phyloP scores from a whole-genome alignment of 2,113 vertebrate species.

The Myotis davidii region DNA sequence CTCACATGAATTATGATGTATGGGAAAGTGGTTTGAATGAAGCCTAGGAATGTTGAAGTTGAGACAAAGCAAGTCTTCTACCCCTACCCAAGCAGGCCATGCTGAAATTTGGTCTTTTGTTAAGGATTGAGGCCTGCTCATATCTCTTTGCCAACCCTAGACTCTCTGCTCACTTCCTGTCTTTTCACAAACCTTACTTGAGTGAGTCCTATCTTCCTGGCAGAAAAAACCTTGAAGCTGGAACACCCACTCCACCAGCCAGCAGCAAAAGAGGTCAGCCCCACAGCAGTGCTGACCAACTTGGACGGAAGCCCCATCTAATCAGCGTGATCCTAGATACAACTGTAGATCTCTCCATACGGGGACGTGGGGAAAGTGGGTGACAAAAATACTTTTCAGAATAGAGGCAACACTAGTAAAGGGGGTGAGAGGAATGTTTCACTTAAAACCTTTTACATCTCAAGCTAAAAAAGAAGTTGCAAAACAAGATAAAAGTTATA shows the following conservation, averaged over 20 bases:
- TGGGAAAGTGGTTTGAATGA: not conserved
- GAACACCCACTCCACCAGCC: constrained; percentile 49
- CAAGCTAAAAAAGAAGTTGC: not conserved
- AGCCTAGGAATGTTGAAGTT: not conserved
- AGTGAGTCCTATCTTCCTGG: constrained; percentile 4
- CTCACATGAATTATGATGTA: not conserved
- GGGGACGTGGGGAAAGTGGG: not conserved
- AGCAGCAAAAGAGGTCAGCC: constrained; percentile 58
- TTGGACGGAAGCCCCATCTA: constrained; percentile 30
- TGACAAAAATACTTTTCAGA: not conserved
- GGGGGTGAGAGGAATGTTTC: not conserved
- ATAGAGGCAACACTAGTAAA: not conserved
- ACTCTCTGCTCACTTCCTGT: not conserved
- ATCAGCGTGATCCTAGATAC: not conserved
- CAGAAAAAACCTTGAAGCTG: constrained; percentile 27
- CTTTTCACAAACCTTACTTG: not conserved
- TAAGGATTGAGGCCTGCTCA: not conserved
- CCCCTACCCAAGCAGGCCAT: not conserved
- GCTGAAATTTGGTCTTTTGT: not conserved
- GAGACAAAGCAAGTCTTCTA: not conserved
- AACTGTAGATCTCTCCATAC: not conserved
- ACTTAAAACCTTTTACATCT: not conserved
- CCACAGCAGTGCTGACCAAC: constrained; percentile 51
- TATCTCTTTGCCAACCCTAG: not conserved
- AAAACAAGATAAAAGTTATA: not conserved